Percentiles rank a stretch among this genome's conserved stretches.
phyloP scores from a whole-genome alignment of 2,113 vertebrate species.

The Piaya cayana region DNA sequence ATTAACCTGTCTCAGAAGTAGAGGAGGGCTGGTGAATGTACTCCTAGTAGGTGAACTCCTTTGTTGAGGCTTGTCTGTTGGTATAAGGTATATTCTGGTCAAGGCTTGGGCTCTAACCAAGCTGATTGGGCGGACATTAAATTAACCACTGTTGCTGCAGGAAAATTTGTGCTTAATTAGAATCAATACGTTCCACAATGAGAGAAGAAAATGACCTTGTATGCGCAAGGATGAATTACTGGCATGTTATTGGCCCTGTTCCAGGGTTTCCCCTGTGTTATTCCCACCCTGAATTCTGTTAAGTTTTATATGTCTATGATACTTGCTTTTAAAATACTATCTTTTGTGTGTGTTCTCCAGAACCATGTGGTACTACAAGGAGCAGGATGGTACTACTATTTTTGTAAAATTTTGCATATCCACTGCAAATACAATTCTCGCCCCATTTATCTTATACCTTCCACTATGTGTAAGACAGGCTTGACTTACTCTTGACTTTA shows the following conservation, averaged over 20 bases:
- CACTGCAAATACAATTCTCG: background rate
- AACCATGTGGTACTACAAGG: background rate
- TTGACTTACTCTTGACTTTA: background rate
- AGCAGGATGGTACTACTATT: background rate
- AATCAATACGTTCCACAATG: conserved; percentile 42
- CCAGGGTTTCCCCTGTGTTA: background rate
- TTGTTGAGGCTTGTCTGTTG: background rate
- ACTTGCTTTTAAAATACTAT: background rate
- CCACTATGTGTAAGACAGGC: background rate
- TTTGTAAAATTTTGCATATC: background rate
- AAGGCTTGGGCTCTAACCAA: background rate
- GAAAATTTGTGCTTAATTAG: conserved; percentile 55
- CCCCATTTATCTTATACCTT: background rate
- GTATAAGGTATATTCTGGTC: background rate
- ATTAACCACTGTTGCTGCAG: conserved; percentile 7
- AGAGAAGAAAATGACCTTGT: conserved; percentile 51
- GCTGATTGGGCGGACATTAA: background rate
- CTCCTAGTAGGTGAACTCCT: background rate
- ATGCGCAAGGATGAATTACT: conserved; percentile 2
- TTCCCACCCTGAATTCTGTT: background rate
- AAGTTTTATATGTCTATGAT: background rate
- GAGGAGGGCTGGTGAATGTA: background rate
- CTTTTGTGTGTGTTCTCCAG: background rate
- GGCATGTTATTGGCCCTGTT: background rate
- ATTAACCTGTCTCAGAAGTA: background rate